Evolutionary conservation across 2,113 vertebrate species (phyloP), one percentile per base, ranked within the genome.

Genomic region (Connochaetes taurinus): DNA sequence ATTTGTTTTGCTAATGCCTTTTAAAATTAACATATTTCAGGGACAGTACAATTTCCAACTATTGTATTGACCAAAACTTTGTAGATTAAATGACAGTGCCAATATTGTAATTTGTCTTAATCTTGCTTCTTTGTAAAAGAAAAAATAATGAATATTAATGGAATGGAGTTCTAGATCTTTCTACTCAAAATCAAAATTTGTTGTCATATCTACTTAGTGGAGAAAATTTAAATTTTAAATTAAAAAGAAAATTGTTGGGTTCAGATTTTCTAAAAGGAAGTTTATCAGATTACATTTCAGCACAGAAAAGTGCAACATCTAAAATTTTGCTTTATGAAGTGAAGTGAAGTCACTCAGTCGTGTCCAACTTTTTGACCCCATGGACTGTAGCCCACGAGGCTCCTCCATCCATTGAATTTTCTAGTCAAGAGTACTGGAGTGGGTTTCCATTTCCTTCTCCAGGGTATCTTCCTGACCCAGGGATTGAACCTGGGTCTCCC

Each of bases 81-180:
- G 36, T 85, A n/a, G 31, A 84, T 64, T 74, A 50, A 82, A 33
- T 85, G n/a, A 4, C 27, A 88, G 15, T 74, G 27, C 13, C 13
- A 58, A 2, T 57, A 1, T 15, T 40, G 7, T 47, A 53, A 64
- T 82, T 94, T 95, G 25, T 89, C 88, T 25, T 2, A 82, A 43
- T 80, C 29, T 83, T 88, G n/a, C 0, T 40, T 87, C 23, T 87
- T 58, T 58, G 84, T 86, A 58, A 57, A 76, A 88, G 17, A 90
- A 87, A 95, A 94, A 55, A 36, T 21, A 50, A 47, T 19, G 4
- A 86, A 31, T 74, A 17, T 31, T 62, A 91, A 40, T 91, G 19
- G 15, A 91, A 45, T 85, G 29, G 19, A 52, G 74, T 81, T 85
- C 27, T 85, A 47, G 21, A 88, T 71, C 87, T 84, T 97, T 94